A percentile compares a stretch with the other conserved stretches of the same genome.
Evolutionary conservation across 1,140 invertebrate genomes (phyloP).

Genomic region (Drosophila navojoa): DNA sequence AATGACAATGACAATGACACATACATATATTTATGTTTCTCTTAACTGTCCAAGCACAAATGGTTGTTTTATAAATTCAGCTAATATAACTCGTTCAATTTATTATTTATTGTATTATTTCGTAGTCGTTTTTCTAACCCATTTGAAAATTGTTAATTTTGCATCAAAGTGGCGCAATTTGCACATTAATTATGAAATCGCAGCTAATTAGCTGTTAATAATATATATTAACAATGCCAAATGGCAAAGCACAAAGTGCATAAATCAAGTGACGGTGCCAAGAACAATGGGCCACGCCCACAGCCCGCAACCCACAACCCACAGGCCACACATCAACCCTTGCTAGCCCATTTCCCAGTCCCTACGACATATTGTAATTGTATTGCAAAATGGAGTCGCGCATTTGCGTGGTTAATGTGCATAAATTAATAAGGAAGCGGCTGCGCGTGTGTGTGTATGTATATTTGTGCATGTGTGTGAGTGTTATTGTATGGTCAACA

Average conservation of each 20-base stretch:
- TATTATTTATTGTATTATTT: background rate
- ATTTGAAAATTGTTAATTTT: slow-evolving; percentile 14
- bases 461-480: slow-evolving; percentile 9
- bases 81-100: background rate
- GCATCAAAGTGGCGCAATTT: slow-evolving; percentile 5
- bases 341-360: no score
- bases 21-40: no score
- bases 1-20: no score
- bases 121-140: background rate
- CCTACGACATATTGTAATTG: slow-evolving; percentile 20
- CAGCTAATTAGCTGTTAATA: slow-evolving; percentile 81
- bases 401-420: slow-evolving; percentile 73
- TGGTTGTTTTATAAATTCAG: no score
- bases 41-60: no score
- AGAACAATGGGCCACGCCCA: slow-evolving; percentile 32
- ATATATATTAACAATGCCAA: slow-evolving; percentile 77
- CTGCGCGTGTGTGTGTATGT: slow-evolving; percentile 4
- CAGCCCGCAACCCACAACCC: background rate
- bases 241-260: slow-evolving; percentile 63
- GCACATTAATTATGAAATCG: slow-evolving; percentile 61
- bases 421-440: slow-evolving; percentile 71
- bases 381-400: slow-evolving; percentile 56
- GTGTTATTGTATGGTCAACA: slow-evolving; percentile 30
- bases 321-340: no score
- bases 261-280: slow-evolving; percentile 62